Percentiles rank a stretch among this genome's conserved stretches.
These are phyloP conservation scores for Laspeyria flexula DNA, from an alignment of 2,888 invertebrate genomes.

Conservation along the genomic window DNA sequence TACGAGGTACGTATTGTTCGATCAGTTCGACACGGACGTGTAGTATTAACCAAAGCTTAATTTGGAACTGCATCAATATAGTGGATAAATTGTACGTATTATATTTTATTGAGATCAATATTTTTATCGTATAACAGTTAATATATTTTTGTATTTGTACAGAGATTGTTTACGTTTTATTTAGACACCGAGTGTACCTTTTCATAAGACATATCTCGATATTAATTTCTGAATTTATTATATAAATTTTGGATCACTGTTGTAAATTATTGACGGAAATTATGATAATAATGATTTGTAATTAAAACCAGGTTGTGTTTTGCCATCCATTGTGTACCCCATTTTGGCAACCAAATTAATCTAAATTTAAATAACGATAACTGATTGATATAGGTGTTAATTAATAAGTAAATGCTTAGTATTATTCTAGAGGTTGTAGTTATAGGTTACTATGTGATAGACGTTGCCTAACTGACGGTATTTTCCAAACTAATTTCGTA, in stretches of 20 bases:
- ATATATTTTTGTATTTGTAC: slow-evolving; percentile 79
- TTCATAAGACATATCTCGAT: slow-evolving; percentile 55
- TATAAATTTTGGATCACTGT: slow-evolving; percentile 23
- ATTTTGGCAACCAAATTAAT: slow-evolving; percentile 44
- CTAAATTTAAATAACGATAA: slow-evolving; percentile 33
- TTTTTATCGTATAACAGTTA: slow-evolving; percentile 67
- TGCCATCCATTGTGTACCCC: slow-evolving; percentile 52
- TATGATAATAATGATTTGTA: slow-evolving; percentile 41
- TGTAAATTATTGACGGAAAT: slow-evolving; percentile 25
- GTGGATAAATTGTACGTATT: slow-evolving; percentile 49
- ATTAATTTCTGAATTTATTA: slow-evolving; percentile 35
- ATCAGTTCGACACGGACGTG: slow-evolving; percentile 12
- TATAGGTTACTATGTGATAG: slow-evolving; percentile 75
- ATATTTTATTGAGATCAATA: slow-evolving; percentile 64
- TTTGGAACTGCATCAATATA: slow-evolving; percentile 51
- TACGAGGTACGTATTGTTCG: slow-evolving; percentile 22
- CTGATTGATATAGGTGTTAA: slow-evolving; percentile 41
- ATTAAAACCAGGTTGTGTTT: slow-evolving; percentile 62
- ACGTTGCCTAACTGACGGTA: slow-evolving; percentile 69
- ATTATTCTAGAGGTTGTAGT: slow-evolving; percentile 64
- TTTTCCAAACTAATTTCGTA: slow-evolving; percentile 62
- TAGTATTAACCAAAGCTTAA: slow-evolving; percentile 49
- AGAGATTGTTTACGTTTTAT: slow-evolving; percentile 66
- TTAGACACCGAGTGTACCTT: slow-evolving; percentile 59
- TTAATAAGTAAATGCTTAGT: slow-evolving; percentile 45